A percentile compares a stretch with the other conserved stretches of the same genome.
Evolutionary conservation across 2,113 vertebrate species (phyloP).

Genomic region (Lonchura striata): DNA sequence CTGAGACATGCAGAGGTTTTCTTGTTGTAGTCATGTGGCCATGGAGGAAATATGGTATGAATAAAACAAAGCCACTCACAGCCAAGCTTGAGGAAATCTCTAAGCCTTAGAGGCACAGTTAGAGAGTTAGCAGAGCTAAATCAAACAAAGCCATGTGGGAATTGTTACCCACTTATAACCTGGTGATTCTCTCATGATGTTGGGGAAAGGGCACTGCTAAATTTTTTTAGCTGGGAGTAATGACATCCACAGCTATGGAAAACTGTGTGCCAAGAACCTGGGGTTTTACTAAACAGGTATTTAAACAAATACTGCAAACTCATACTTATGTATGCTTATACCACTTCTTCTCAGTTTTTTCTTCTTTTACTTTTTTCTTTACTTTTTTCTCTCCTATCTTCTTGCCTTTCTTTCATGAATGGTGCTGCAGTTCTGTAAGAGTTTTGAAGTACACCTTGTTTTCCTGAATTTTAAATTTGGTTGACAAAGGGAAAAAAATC

Average conservation of each 20-base stretch:
- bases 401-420: not conserved
- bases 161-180: not conserved
- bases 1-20: not conserved
- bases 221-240: not conserved
- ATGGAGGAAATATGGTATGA: too few species aligned
- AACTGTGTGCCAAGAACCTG: fast-evolving
- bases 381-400: too few species aligned
- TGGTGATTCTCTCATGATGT: not conserved
- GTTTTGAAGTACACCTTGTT: not conserved
- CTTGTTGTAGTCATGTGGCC: not conserved
- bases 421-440: not conserved
- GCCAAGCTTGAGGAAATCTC: too few species aligned
- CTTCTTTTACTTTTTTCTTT: not conserved
- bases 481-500: not conserved
- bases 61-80: too few species aligned
- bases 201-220: not conserved
- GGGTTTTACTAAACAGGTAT: not conserved
- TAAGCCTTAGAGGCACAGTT: not conserved
- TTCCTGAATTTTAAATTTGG: not conserved
- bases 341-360: not conserved
- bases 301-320: not conserved
- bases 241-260: not conserved
- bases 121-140: not conserved
- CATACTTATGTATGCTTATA: not conserved
- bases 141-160: not conserved